Percentiles rank a stretch among this genome's conserved stretches.
phyloP scores from a whole-genome alignment of 2,888 invertebrate genomes.

The Carterocephalus palaemon region DNA sequence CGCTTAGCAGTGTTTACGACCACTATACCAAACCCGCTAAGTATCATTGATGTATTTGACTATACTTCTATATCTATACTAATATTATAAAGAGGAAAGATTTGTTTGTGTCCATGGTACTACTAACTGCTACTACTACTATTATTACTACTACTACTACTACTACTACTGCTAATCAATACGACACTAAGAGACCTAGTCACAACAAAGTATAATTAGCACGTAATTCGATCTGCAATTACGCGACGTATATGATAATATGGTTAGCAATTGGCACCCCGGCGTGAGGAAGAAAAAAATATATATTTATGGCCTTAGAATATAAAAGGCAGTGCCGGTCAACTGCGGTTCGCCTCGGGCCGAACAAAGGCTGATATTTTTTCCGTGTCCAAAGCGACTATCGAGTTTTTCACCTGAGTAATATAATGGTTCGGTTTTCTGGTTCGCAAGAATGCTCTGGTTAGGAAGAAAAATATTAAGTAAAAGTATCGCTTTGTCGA shows the following conservation, averaged over 20 bases:
- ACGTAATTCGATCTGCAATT: conserved; percentile 46
- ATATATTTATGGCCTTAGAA: conserved; percentile 40
- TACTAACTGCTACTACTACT: no score
- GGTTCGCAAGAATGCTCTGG: no score
- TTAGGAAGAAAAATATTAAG: no score
- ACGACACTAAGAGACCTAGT: conserved; percentile 21
- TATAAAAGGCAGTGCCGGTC: conserved; percentile 25
- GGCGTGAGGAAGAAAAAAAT: conserved; percentile 43
- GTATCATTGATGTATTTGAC: no score
- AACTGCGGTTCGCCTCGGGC: conserved; percentile 7
- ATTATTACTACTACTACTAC: no score
- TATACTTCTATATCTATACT: no score
- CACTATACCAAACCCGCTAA: no score
- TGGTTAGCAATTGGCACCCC: conserved; percentile 44
- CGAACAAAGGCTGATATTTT: conserved; percentile 9
- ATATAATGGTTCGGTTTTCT: no score
- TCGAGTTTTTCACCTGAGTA: conserved; percentile 11
- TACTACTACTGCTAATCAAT: conserved; percentile 11
- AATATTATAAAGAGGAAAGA: no score
- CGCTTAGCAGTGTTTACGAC: no score
- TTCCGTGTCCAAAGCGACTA: conserved; percentile 5
- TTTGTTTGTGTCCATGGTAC: no score
- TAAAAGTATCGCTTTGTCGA: no score
- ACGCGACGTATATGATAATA: conserved; percentile 39
- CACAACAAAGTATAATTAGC: conserved; percentile 28